Evolutionary conservation across 2,888 invertebrate genomes (phyloP).

Genomic region (Hartigia nigra): DNA sequence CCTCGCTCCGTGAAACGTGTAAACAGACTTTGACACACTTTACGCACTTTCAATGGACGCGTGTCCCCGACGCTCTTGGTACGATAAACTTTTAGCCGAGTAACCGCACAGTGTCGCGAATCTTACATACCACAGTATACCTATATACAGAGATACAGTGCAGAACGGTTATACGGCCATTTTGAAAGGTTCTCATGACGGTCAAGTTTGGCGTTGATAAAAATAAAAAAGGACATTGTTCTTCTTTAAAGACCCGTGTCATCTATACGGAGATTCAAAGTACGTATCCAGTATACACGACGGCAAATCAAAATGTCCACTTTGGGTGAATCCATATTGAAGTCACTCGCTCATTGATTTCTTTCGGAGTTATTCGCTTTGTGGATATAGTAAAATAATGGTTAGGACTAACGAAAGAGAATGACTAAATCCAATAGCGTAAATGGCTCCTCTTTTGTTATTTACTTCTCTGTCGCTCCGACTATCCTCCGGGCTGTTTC

Average conservation of each 20-base stretch:
- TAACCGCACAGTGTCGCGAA: not conserved
- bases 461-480: slow-evolving; percentile 10
- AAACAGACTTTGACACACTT: not conserved
- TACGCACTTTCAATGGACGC: not conserved
- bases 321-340: not conserved
- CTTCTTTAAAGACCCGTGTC: too few species aligned
- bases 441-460: slow-evolving; percentile 7
- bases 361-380: not conserved
- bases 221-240: not conserved
- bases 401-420: slow-evolving; percentile 11
- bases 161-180: not conserved
- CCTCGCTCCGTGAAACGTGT: not conserved
- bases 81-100: not conserved
- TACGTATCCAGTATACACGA: not conserved
- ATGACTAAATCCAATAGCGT: slow-evolving; percentile 14
- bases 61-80: not conserved
- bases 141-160: not conserved
- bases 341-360: not conserved
- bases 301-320: not conserved
- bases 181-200: not conserved
- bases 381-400: slow-evolving; percentile 11
- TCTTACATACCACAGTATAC: not conserved
- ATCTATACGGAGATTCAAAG: not conserved
- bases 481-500: slow-evolving; percentile 23
- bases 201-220: not conserved